Evolutionary conservation across 2,113 vertebrate species (phyloP), one percentile per base, ranked within the genome.

Genomic region (Clarias magur): DNA sequence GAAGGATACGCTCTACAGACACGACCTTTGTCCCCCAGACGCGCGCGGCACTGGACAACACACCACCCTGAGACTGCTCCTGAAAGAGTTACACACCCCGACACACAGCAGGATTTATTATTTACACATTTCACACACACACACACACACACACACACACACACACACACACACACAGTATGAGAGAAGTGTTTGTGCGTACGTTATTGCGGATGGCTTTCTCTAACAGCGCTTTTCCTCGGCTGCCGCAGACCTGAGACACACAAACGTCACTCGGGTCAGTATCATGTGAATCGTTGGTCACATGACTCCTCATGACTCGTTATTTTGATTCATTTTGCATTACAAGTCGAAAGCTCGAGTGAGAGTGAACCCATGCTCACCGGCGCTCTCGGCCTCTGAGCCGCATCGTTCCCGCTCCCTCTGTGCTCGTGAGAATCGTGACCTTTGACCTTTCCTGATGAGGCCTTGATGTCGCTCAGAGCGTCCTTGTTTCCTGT

Each of bases 121-220:
- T 38, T 17, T 9, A 73, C 17, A 75, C 42, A 21, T 38, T 38
- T 17, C 17, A 42, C 34, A 72, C 68, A 38, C 68, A 72, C 70
- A 19, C n/a, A 68, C 65, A 30, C 65, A 65, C 25, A 8, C 62
- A 63, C 62, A 67, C 63, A 67, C 63, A 27, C 63, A 27, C 63
- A 67, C 63, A 23, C 21, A 63, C 17, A 42, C 34, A 72, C 68
- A 38, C 68, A 72, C 70, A 19, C n/a, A 21, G 7, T 10, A 34
- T 34, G 4, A 42, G 23, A 12, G 12, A 54, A n/a, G 95, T 88
- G 3, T 10, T 0, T 60, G 48, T 48, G 5, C 11, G 11, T 80
- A 97, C 97, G 90, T 96, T 96, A 84, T 96, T 97, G 89, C 94
- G 94, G 88, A 97, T 96, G 87, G 95, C 97, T 91, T 96, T 97